A percentile compares a stretch with the other conserved stretches of the same genome.
Conservation (phyloP, 2,113 vertebrate species). For the Burhinus bistriatus region DNA sequence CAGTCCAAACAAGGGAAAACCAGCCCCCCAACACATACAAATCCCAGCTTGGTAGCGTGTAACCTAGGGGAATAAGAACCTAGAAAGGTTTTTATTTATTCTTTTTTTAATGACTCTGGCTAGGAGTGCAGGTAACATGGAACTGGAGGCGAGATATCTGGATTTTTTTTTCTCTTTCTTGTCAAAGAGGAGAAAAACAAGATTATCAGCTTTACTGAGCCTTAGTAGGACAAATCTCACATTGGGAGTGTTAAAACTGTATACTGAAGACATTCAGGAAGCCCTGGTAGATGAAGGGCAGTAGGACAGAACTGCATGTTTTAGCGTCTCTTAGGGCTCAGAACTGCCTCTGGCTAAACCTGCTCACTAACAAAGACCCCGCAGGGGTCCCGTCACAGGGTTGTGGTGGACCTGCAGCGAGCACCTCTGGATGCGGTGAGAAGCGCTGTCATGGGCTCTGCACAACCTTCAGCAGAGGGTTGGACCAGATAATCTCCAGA, state of each 20-base stretch:
- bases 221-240: background rate
- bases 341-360: background rate
- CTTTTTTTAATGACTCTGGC: background rate
- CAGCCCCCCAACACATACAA: accelerated
- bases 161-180: background rate
- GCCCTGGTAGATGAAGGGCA: too few species aligned
- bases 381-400: accelerated
- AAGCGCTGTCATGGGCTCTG: background rate
- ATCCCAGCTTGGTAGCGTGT: too few species aligned
- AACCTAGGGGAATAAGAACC: background rate
- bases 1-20: background rate
- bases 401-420: background rate
- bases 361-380: accelerated
- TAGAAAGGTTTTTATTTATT: background rate
- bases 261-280: background rate
- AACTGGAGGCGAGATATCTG: background rate
- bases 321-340: background rate
- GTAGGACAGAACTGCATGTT: background rate
- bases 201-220: background rate
- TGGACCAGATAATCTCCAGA: accelerated
- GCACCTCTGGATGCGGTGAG: accelerated
- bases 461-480: background rate
- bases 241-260: background rate
- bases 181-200: background rate
- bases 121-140: background rate